Evolutionary conservation across 2,113 vertebrate species (phyloP), one percentile per base, ranked within the genome.

Genomic region (Eidolon helvum): DNA sequence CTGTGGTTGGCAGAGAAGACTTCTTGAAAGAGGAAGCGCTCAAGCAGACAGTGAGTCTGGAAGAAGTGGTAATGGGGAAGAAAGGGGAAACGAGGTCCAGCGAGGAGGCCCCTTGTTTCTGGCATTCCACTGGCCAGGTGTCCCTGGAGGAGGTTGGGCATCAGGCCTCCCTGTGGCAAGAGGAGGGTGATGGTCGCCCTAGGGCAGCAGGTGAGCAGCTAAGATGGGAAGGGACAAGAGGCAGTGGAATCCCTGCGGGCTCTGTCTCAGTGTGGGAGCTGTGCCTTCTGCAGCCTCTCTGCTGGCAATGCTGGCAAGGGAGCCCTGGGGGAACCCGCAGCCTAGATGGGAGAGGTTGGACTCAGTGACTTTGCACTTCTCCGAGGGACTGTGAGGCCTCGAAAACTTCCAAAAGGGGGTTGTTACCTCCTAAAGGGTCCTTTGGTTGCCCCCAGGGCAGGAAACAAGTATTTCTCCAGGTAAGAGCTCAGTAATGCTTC

Each of bases 11-110:
- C 74, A 53, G 48, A 66, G 53, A 59, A 22, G 43, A 65, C 75
- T 87, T 85, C 77, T 69, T 68, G 43, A 92, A 97, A 72, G 85
- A 82, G 61, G 89, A 92, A 75, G 95, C n/a, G 22, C 30, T n/a
- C 1, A 0, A 59, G 91, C 26, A 65, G 91, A 84, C 35, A 18
- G 65, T 40, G 48, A 14, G 26, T 72, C 55, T 88, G 57, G 35
- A 50, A 53, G 65, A 53, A 7, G 35, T 48, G 50, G 82, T 1
- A 0, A 48, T 30, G 55, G 24, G 33, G 50, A 55, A 65, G 26
- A 26, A 45, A 33, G 59, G 33, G 21, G n/a, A 28, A 7, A 61
- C 26, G 59, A 80, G 71, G 61, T 22, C 14, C 7, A 10, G 15
- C 0, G 4, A 68, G 43, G 77, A 68, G 40, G 30, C 11, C 68